These are phyloP conservation scores for Panagrolaimus sp. DNA, from an alignment of 1,140 invertebrate genomes.

Conservation along the genomic window DNA sequence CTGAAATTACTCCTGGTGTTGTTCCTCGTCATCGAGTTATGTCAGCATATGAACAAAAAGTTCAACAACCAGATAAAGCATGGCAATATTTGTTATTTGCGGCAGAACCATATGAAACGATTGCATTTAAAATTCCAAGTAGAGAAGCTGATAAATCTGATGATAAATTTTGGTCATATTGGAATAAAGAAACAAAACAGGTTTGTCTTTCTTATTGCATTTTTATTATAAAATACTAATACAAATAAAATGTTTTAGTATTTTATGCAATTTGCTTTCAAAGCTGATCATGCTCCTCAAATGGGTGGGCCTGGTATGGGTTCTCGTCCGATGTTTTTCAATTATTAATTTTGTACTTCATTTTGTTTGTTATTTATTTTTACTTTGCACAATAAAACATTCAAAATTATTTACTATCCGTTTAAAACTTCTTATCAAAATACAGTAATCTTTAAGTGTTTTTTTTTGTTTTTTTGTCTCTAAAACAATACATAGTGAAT, in stretches of 20 bases:
- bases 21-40: constrained; percentile 93
- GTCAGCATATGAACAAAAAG: constrained; percentile 99
- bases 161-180: constrained; percentile 94
- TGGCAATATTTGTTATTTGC: constrained; percentile 99
- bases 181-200: constrained; percentile 97
- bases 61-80: constrained; percentile 96
- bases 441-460: no score
- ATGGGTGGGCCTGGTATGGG: background rate
- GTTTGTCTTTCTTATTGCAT: constrained; percentile 22
- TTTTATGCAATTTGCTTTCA: constrained; percentile 53
- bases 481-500: no score
- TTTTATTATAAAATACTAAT: constrained; percentile 14
- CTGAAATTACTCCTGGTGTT: constrained; percentile 91
- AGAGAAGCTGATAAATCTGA: constrained; percentile 96
- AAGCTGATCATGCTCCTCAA: constrained; percentile 1
- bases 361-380: background rate
- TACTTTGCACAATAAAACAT: background rate
- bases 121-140: constrained; percentile 96
- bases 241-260: constrained; percentile 37
- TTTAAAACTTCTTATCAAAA: no score
- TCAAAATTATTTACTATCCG: no score
- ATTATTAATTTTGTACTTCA: background rate
- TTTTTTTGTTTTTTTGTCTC: no score
- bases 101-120: constrained; percentile 98
- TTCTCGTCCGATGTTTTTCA: constrained; percentile 1